Percentiles rank a stretch among this genome's conserved stretches.
phyloP scores from a whole-genome alignment of 2,888 invertebrate species.

The Caprella mutica region DNA sequence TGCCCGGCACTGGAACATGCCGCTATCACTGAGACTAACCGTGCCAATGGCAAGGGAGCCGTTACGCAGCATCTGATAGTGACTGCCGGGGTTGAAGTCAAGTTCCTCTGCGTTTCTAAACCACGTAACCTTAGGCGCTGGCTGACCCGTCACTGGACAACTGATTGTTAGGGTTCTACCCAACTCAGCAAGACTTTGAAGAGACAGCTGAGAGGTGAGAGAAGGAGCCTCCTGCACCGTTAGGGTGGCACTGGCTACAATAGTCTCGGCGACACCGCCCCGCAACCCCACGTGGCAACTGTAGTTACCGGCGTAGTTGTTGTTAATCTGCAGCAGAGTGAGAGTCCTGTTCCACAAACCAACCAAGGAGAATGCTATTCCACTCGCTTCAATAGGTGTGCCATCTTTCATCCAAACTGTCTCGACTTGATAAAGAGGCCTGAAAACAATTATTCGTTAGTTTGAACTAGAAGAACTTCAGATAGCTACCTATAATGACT shows the following conservation, averaged over 20 bases:
- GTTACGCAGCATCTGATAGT: constrained; percentile 63
- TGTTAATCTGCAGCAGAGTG: constrained; percentile 64
- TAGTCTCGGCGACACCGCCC: constrained; percentile 54
- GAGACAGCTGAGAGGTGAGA: constrained; percentile 57
- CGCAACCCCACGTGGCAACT: constrained; percentile 67
- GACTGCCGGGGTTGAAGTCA: neutral
- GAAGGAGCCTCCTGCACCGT: constrained; percentile 55
- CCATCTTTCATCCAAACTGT: constrained; percentile 85
- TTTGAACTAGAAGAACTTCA: too few species aligned
- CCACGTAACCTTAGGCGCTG: constrained; percentile 76
- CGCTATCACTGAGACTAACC: constrained; percentile 71
- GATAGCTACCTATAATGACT: too few species aligned
- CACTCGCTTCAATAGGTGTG: constrained; percentile 59
- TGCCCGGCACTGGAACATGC: constrained; percentile 91
- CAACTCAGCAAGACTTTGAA: constrained; percentile 73
- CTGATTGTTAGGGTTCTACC: constrained; percentile 64
- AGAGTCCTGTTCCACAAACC: constrained; percentile 84
- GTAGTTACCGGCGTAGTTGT: constrained; percentile 70
- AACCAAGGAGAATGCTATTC: constrained; percentile 61
- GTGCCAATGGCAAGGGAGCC: constrained; percentile 69
- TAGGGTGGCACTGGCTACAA: constrained; percentile 18
- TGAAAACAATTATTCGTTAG: too few species aligned
- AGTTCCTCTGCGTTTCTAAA: constrained; percentile 56
- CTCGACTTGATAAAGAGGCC: constrained; percentile 68
- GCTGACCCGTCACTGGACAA: constrained; percentile 78